Base-by-base conservation (phyloP, 2,113 vertebrate species). In the Orthonyx spaldingii region DNA sequence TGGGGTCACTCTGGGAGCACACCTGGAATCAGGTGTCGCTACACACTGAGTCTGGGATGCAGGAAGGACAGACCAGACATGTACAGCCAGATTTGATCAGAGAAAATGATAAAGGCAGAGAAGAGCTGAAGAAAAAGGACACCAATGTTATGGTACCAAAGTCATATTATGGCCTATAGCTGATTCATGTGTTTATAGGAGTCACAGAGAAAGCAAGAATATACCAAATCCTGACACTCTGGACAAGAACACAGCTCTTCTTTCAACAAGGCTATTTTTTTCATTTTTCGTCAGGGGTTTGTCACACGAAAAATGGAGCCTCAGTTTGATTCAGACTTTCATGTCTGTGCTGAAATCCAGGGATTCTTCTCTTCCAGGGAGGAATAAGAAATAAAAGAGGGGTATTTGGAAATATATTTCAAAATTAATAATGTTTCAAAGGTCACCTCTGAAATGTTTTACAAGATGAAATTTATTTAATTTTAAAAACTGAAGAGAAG, bases 191-290 rank as follows among this genome's bases (percentile, higher is more conserved):
- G n/a, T 55, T 87, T n/a, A 23, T 4, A 65, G 52, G 44, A 65
- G 57, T 49, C 74, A 82, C 9, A 21, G 27, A 35, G 33, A 72
- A 66, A 60, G 16, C 11, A 70, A 33, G 61, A 26, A 16, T 8
- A 63, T 22, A 37, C 8, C 3, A 4, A 83, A 88, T 59, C n/a
- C 50, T 59, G 22, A 28, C 35, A 23, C 10, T 19, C 16, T 46
- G 68, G 39, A 33, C 13, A 80, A 39, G 63, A 80, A 28, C 16
- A 80, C 5, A 26, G 13, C 26, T 83, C 41, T 37, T 52, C 63
- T 78, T 47, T 56, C 65, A 63, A 21, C 0, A 6, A 33, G 0
- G 0, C 4, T 1, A 7, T 35, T 8, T 9, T 30, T 77, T n/a
- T n/a, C n/a, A n/a, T n/a, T n/a, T 61, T 33, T 17, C 20, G 22